These are phyloP conservation scores for Bombylius major DNA, from an alignment of 2,888 invertebrate genomes.

Conservation along the genomic window DNA sequence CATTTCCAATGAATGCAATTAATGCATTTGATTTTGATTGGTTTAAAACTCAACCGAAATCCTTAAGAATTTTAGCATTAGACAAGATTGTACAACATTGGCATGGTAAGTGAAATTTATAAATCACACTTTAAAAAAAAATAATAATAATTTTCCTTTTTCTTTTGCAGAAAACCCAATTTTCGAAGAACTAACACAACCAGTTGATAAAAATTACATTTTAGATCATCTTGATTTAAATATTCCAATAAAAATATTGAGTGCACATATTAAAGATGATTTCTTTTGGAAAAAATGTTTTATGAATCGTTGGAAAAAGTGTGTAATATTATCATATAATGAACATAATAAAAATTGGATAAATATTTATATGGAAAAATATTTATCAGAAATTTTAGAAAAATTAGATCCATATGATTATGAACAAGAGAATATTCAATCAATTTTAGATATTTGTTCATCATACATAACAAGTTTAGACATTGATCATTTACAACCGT, in stretches of 20 bases:
- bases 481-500: slow-evolving; percentile 31
- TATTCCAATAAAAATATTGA: slow-evolving; percentile 29
- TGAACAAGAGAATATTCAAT: slow-evolving; percentile 28
- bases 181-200: slow-evolving; percentile 23
- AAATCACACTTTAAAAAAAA: not conserved
- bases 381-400: slow-evolving; percentile 35
- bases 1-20: not conserved
- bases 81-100: slow-evolving; percentile 31
- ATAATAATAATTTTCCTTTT: not conserved
- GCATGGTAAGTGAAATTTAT: slow-evolving; percentile 23
- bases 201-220: slow-evolving; percentile 32
- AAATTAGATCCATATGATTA: slow-evolving; percentile 31
- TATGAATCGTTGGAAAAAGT: slow-evolving; percentile 27
- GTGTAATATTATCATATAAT: slow-evolving; percentile 1
- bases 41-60: slow-evolving; percentile 25
- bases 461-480: slow-evolving; percentile 31
- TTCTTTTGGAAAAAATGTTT: slow-evolving; percentile 34
- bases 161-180: slow-evolving; percentile 26
- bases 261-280: slow-evolving; percentile 29
- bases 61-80: slow-evolving; percentile 28
- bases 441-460: slow-evolving; percentile 31
- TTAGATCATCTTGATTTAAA: slow-evolving; percentile 29
- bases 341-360: slow-evolving; percentile 24
- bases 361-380: slow-evolving; percentile 36
- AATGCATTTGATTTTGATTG: slow-evolving; percentile 18